Evolutionary conservation across 2,888 invertebrate genomes (phyloP).

Genomic region (Euzophera pinguis): DNA sequence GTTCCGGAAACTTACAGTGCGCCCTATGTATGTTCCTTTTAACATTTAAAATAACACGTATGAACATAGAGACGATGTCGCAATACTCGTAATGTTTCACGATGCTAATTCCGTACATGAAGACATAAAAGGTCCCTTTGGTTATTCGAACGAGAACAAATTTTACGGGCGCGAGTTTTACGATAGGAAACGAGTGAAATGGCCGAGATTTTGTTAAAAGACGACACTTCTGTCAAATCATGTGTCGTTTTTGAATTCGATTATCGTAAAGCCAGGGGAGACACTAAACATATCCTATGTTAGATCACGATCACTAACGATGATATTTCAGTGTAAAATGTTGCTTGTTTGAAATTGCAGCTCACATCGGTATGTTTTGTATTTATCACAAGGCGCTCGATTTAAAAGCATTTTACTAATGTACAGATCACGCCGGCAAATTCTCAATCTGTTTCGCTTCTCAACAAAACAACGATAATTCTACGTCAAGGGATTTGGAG

Average conservation of each 20-base stretch:
- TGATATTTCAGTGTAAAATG: neutral
- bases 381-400: too few relatives aligned
- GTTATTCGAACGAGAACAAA: neutral
- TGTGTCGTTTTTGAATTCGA: too few relatives aligned
- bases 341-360: too few relatives aligned
- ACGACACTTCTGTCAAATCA: too few relatives aligned
- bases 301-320: neutral
- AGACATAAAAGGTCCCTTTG: neutral
- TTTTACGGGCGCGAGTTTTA: neutral
- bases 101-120: neutral
- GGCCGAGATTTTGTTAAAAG: neutral
- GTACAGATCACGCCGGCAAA: neutral
- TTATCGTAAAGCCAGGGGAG: too few relatives aligned
- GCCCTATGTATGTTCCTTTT: too few relatives aligned
- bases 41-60: too few relatives aligned
- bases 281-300: too few relatives aligned
- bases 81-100: neutral
- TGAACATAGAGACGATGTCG: too few relatives aligned
- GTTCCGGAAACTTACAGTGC: too few relatives aligned
- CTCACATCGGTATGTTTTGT: too few relatives aligned
- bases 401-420: too few relatives aligned
- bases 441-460: neutral
- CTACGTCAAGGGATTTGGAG: slow-evolving; percentile 1
- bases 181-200: neutral
- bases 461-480: neutral